These are phyloP conservation scores for Benitochromis conjunctus DNA, from an alignment of 2,113 vertebrate genomes.

Conservation along the genomic window DNA sequence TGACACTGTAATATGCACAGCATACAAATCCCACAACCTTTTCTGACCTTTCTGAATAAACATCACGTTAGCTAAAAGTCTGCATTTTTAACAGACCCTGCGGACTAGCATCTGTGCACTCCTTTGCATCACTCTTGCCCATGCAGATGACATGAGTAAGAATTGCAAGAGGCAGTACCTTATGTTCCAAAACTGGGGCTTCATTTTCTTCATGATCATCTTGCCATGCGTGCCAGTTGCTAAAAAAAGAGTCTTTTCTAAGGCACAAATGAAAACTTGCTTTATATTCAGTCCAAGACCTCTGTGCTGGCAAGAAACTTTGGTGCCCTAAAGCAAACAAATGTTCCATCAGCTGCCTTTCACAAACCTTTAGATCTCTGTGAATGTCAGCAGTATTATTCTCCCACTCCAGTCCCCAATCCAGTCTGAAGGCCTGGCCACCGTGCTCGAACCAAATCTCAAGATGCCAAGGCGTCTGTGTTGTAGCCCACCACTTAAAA, in stretches of 20 bases:
- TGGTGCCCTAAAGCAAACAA: slow-evolving; percentile 72
- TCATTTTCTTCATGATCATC: not conserved
- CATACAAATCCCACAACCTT: slow-evolving; percentile 39
- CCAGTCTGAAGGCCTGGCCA: slow-evolving; percentile 28
- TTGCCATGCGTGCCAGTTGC: not conserved
- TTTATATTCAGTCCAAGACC: slow-evolving; percentile 62
- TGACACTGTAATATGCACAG: slow-evolving; percentile 8
- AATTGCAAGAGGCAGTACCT: slow-evolving; percentile 9
- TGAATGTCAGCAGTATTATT: slow-evolving; percentile 72
- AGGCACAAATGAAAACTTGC: slow-evolving; percentile 28
- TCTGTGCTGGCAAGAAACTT: slow-evolving; percentile 52
- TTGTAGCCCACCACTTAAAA: slow-evolving; percentile 28
- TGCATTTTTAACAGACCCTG: slow-evolving; percentile 53
- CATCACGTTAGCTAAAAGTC: slow-evolving; percentile 23
- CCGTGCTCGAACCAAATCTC: slow-evolving; percentile 43
- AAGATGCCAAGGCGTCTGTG: slow-evolving; percentile 48
- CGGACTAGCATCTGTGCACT: slow-evolving; percentile 55
- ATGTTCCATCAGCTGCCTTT: slow-evolving; percentile 67
- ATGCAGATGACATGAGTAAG: not conserved
- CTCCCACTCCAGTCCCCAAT: slow-evolving; percentile 9
- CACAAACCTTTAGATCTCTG: slow-evolving; percentile 63
- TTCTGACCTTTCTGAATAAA: slow-evolving; percentile 59
- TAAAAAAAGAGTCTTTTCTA: slow-evolving; percentile 14
- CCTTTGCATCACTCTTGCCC: not conserved
- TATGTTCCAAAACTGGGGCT: not conserved